These are phyloP conservation scores for Drosophila setosimentum DNA, from an alignment of 2,888 invertebrate genomes.

Conservation along the genomic window DNA sequence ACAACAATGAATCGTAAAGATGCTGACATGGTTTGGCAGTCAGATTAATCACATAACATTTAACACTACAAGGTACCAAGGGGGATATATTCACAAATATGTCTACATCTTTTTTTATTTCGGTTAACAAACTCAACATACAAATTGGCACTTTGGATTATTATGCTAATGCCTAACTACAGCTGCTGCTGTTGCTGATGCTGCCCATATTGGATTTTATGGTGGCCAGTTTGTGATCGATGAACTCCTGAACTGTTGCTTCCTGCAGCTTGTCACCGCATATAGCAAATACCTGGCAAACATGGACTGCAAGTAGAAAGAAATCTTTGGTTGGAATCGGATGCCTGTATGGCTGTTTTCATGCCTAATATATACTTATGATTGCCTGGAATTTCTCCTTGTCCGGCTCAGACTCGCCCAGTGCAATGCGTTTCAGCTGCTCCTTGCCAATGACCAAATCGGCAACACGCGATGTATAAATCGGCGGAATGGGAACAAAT, in stretches of 20 bases:
- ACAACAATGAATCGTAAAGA: slow-evolving; percentile 14
- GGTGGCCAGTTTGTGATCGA: slow-evolving; percentile 78
- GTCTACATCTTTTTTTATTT: slow-evolving; percentile 62
- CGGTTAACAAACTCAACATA: slow-evolving; percentile 50
- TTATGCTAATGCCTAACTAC: slow-evolving; percentile 27
- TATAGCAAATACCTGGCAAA: slow-evolving; percentile 83
- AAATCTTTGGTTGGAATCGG: slow-evolving; percentile 6
- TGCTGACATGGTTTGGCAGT: not conserved
- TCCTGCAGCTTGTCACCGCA: slow-evolving; percentile 77
- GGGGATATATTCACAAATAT: slow-evolving; percentile 19
- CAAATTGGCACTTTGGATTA: slow-evolving; percentile 33
- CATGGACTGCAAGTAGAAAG: slow-evolving; percentile 78
- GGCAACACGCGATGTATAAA: slow-evolving; percentile 83
- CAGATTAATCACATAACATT: not conserved
- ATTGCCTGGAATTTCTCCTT: slow-evolving; percentile 77
- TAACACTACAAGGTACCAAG: slow-evolving; percentile 10
- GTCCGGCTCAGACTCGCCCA: slow-evolving; percentile 65
- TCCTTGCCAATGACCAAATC: slow-evolving; percentile 83
- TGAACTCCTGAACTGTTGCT: slow-evolving; percentile 71
- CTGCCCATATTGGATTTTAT: slow-evolving; percentile 43
- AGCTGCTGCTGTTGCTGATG: slow-evolving; percentile 10
- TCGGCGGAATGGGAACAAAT: slow-evolving; percentile 81
- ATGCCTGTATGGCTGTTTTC: not conserved
- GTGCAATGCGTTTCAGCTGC: slow-evolving; percentile 68
- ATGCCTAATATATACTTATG: slow-evolving; percentile 76